Evolutionary conservation across 1,140 invertebrate species (phyloP), one percentile per base, ranked within the genome.

Genomic region (Drosophila parvula): DNA sequence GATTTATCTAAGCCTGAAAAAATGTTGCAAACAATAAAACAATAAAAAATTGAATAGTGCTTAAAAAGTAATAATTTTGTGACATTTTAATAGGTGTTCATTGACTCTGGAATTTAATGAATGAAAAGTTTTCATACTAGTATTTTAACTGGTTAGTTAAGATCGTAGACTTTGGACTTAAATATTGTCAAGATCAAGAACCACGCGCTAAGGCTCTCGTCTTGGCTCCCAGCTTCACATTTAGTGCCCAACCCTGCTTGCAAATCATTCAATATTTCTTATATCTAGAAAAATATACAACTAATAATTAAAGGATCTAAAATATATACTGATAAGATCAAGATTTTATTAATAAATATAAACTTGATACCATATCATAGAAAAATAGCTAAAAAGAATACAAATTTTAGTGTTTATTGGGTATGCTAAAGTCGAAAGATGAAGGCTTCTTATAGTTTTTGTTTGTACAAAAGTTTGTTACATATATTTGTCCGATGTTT

Each of bases 401-500:
- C 1, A 9, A 14, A 8, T 45, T 47, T 14, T 1, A 16, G 34
- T 34, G 7, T 12, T 34, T 34, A 34, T 51, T 8, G 18, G 53
- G 53, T 40, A 56, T 1, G 9, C 4, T 11, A 27, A n/a, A 40
- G 34, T 56, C 53, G 8, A 0, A 56, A 56, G 34, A n/a, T 22
- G 2, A 8, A 22, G 2, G 0, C 14, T 3, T 3, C 9, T 55
- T 4, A 1, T 2, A 2, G 1, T 8, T 14, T 36, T 36, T 5
- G 12, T 36, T 36, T 55, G 10, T 5, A 18, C 11, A 27, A 9
- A 34, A 57, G 1, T 34, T 58, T 30, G 41, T 18, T 44, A 36
- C 14, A 28, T 59, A 36, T 34, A 28, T 59, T 34, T 45, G 68
- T 36, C 27, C n/a, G 22, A 56, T 45, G 27, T 59, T 61, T 48